Base-by-base conservation (phyloP, 2,888 invertebrate genomes). In the Luperina nickerlii region DNA sequence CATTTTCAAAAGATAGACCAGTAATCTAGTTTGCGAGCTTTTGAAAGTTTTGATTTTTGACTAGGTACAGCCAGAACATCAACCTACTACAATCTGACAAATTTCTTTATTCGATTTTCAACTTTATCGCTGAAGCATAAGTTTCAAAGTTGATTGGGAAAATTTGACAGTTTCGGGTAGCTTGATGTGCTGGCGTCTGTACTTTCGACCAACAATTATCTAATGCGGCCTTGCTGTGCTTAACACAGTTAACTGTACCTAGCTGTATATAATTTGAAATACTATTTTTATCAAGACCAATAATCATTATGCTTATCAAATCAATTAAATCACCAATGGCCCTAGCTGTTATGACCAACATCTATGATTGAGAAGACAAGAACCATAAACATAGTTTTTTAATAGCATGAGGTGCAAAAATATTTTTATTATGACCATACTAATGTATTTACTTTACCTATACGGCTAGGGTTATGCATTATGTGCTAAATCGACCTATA, bases 361-460 rank as follows among this genome's bases (percentile, higher is more conserved):
- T 83, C 62, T 73, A 67, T 67, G 81, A 77, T 81, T 63, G 74
- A 74, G 70, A 72, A 71, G 69, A 71, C 51, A 67, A 74, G 65
- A 18, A 13, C 81, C 63, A 48, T 84, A 84, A 74, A 74, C 70
- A 78, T 32, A 63, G 45, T 27, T 77, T 85, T 85, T 60, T 74
- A 72, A 72, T 81, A 73, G 82, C 27, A 48, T 13, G 72, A 73
- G 48, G 82, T 84, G 82, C 74, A 84, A 84, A 84, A 75, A 73
- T 85, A 82, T 85, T 85, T 84, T 85, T 74, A 84, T 74, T 80
- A 77, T 73, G 74, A 76, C 68, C 27, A 83, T 72, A 86, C 38
- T 83, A 74, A 67, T 45, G 71, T 83, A 74, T 74, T 86, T 54
- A 75, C 68, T 48, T 76, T 70, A 79, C 80, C 67, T 77, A 78